These are phyloP conservation scores for Erpornis zantholeuca DNA, from an alignment of 2,113 vertebrate genomes.

Conservation along the genomic window DNA sequence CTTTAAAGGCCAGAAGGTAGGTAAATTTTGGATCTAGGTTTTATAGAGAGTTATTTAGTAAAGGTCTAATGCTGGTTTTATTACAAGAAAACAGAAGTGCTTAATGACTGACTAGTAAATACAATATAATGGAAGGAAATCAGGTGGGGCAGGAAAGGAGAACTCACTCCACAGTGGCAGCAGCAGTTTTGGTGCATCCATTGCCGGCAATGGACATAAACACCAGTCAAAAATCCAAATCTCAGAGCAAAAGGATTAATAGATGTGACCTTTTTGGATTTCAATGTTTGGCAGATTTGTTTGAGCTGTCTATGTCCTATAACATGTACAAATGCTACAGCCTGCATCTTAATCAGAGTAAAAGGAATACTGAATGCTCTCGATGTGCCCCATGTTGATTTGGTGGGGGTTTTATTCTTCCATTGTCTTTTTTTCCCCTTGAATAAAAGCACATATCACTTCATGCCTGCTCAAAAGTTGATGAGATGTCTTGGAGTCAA, in stretches of 20 bases:
- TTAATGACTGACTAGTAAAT: slow-evolving; percentile 49
- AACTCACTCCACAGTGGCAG: slow-evolving; percentile 66
- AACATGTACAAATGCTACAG: not conserved
- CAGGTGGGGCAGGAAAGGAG: slow-evolving; percentile 29
- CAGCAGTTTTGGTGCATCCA: slow-evolving; percentile 69
- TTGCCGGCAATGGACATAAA: slow-evolving; percentile 74
- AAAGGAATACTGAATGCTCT: slow-evolving; percentile 47
- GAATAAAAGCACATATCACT: not conserved
- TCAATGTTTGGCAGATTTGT: slow-evolving; percentile 30
- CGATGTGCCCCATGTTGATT: not conserved
- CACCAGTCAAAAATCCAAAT: slow-evolving; percentile 58
- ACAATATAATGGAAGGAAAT: slow-evolving; percentile 19
- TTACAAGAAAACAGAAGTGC: slow-evolving; percentile 64
- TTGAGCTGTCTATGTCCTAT: slow-evolving; percentile 33
- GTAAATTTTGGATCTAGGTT: not conserved
- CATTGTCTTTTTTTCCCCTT: not conserved
- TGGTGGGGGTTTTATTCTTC: not conserved
- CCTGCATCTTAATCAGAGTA: slow-evolving; percentile 30
- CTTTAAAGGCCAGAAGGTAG: slow-evolving; percentile 44
- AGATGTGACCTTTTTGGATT: slow-evolving; percentile 43
- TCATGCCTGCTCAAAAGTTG: not conserved
- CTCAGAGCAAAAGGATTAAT: slow-evolving; percentile 47
- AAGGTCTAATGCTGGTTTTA: slow-evolving; percentile 55
- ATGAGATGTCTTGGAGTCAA: not conserved
- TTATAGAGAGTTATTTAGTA: slow-evolving; percentile 67